Evolutionary conservation across 1,140 invertebrate genomes (phyloP), one percentile per base, ranked within the genome.

Genomic region (Phymorhynchus buccinoides): DNA sequence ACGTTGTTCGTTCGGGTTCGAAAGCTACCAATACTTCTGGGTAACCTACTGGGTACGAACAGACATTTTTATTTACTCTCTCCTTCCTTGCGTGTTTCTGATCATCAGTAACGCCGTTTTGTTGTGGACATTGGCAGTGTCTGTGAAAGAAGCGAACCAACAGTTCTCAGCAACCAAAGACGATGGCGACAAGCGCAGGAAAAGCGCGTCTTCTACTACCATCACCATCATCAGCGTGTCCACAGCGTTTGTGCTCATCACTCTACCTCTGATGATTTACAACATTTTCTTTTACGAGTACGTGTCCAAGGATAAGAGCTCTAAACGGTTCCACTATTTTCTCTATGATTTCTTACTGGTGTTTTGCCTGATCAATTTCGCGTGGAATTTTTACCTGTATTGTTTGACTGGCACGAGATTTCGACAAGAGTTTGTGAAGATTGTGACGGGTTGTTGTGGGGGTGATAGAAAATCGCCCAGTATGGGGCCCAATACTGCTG

Each of bases 381-480:
- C 80, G 9, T 39, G 44, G 22, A 81, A 81, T 41, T 81, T 81
- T 30, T 81, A 81, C 30, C 44, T 62, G 2, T 62, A 81, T 39
- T 81, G 30, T 81, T 48, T 62, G 80, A 81, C 16, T 3, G 48
- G 80, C 4, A 30, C 44, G 4, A 80, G 18, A 7, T 80, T 80
- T 30, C 30, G 35, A 80, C 32, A 42, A 7, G 75, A 78, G 39
- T 78, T 78, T 27, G 3, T 37, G 75, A 42, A 44, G 6, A 42
- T 78, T 42, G 16, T 78, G 37, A 12, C 9, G 4, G 37, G 75
- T 9, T 78, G 75, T 42, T 42, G 75, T 71, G 30, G 30, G n/a
- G n/a, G n/a, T n/a, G n/a, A n/a, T n/a, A 6, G 7, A 6, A 37
- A 3, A 7, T 71, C 35, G 68, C 7, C 68, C 32, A 18, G 7